phyloP scores from a whole-genome alignment of 1,140 invertebrate genomes.

The Brachionus sp. region DNA sequence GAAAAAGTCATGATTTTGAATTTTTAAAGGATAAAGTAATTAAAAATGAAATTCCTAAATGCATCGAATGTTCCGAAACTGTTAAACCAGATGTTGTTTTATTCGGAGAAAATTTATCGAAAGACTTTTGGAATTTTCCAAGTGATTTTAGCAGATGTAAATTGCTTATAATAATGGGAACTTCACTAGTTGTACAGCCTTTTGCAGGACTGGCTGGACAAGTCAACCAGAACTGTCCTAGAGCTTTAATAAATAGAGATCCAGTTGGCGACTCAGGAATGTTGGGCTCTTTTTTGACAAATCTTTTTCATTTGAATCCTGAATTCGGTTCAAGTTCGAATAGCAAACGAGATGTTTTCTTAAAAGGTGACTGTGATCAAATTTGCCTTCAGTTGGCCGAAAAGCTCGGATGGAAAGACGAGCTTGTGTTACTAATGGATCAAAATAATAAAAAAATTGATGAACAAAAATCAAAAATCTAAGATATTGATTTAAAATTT shows the following conservation, averaged over 20 bases:
- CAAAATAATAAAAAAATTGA: background rate
- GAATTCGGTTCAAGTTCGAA: conserved; percentile 13
- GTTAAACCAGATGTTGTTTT: conserved; percentile 61
- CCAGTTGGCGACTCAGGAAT: conserved; percentile 51
- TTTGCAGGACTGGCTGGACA: conserved; percentile 60
- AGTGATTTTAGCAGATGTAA: conserved; percentile 58
- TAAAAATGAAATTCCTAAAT: conserved; percentile 42
- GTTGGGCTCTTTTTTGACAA: conserved; percentile 11
- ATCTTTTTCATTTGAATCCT: conserved; percentile 19
- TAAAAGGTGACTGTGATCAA: conserved; percentile 80
- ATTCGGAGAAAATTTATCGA: conserved; percentile 60
- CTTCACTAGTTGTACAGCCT: conserved; percentile 59
- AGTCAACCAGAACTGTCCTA: conserved; percentile 52
- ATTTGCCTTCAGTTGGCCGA: conserved; percentile 74
- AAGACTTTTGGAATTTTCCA: conserved; percentile 56
- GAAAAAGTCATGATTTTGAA: background rate
- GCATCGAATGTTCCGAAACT: conserved; percentile 50
- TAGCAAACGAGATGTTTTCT: conserved; percentile 71
- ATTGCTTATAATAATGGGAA: conserved; percentile 59
- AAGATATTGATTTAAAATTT: background rate
- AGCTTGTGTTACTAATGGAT: background rate
- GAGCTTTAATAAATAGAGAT: conserved; percentile 57
- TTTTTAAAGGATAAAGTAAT: conserved; percentile 33
- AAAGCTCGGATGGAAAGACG: conserved; percentile 72
- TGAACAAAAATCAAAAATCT: conserved; percentile 22